Evolutionary conservation across 1,140 invertebrate genomes (phyloP), one percentile per base, ranked within the genome.

Genomic region (Rhizoglyphus robini): DNA sequence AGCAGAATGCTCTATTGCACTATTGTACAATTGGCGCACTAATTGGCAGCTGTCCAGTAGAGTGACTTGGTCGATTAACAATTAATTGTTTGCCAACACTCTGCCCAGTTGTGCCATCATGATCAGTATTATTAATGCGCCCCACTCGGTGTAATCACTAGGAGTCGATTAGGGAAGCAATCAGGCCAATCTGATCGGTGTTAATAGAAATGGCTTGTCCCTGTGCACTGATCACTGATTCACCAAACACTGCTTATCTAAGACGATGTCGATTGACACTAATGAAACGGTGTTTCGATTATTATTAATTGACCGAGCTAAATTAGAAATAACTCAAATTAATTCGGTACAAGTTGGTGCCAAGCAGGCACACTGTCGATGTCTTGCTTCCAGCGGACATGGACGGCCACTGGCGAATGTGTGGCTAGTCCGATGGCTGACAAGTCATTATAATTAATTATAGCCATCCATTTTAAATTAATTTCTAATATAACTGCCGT

Each of bases 381-480:
- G n/a, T n/a, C n/a, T n/a, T n/a, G n/a, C n/a, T n/a, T n/a, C n/a
- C n/a, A n/a, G n/a, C n/a, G n/a, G n/a, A n/a, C 13, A 59, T 18
- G 5, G 20, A 11, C 23, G 27, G n/a, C 31, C 15, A 60, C n/a
- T 60, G 49, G 23, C 20, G 34, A 59, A 31, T 20, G 5, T 29
- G 13, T 20, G 51, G 51, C 8, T 54, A 54, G n/a, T n/a, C 23
- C 51, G 51, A 32, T 25, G n/a, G 29, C 29, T 60, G 58, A 60
- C 58, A 60, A 60, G 58, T 60, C 58, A 60, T 60, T 60, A 60
- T 60, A 60, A 60, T 60, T 60, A 60, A 60, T 60, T 60, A 60
- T 15, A 60, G 58, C 30, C 27, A 60, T 60, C 58, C 27, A 60
- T 60, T 60, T 60, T 60, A 60, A 60, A 60, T 60, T 60, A 60